Conservation (phyloP, 2,113 vertebrate genomes). For the Stegostoma tigrinum region DNA sequence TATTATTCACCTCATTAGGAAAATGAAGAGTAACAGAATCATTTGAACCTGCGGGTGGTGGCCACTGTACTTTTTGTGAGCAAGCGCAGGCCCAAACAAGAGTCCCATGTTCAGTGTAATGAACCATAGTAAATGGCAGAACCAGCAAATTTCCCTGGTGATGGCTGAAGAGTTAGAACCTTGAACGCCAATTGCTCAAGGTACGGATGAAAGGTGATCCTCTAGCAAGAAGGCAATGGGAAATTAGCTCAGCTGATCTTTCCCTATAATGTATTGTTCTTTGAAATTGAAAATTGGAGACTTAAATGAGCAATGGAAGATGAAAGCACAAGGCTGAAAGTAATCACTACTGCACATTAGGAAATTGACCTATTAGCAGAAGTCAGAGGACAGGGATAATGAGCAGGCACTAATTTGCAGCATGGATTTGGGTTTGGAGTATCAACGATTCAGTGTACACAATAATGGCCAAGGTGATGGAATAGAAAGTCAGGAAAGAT, state of each 20-base stretch:
- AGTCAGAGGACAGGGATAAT: no score
- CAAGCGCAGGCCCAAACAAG: no score
- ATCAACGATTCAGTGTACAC: not conserved
- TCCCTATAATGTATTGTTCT: not conserved
- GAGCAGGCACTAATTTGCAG: not conserved
- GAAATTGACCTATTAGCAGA: not conserved
- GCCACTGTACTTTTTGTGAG: no score
- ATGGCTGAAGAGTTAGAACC: not conserved
- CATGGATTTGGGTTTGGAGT: not conserved
- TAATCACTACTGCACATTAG: not conserved
- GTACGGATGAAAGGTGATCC: not conserved
- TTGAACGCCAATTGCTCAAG: not conserved
- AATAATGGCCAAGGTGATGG: not conserved
- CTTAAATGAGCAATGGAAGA: not conserved
- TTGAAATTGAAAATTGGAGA: not conserved
- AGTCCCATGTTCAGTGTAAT: not conserved
- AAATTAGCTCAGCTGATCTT: not conserved
- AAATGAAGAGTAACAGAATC: no score
- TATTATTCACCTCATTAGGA: not conserved
- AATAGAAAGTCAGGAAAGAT: not conserved
- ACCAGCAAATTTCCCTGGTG: not conserved
- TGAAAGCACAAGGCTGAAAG: not conserved
- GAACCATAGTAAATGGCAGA: not conserved
- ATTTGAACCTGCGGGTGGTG: no score
- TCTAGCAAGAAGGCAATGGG: not conserved